Conservation (phyloP, 2,797 vertebrate genomes). For the Diplodus sargus region DNA sequence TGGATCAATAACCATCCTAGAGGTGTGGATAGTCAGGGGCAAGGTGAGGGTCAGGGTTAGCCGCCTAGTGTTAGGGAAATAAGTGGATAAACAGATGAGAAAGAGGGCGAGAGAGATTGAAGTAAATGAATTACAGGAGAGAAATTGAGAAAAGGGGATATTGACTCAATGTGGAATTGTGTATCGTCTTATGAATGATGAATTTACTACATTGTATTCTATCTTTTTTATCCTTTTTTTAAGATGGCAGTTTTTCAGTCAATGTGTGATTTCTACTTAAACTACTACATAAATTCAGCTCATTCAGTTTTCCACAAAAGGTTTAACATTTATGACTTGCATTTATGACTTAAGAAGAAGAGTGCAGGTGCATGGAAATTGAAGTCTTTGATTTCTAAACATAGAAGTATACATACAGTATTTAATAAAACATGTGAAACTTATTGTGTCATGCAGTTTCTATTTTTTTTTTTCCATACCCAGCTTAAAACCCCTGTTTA, state of each 20-base stretch:
- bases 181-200: background rate
- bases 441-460: no score
- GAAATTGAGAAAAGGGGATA: background rate
- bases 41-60: slow-evolving; percentile 79
- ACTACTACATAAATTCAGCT: background rate
- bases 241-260: background rate
- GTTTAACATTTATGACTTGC: no score
- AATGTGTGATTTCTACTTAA: background rate
- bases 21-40: slow-evolving; percentile 68
- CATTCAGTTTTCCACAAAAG: background rate
- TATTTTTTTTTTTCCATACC: no score
- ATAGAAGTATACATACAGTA: no score
- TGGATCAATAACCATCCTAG: slow-evolving; percentile 79
- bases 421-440: no score
- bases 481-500: no score
- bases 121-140: slow-evolving; percentile 49
- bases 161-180: background rate
- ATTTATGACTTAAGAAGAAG: no score
- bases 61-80: slow-evolving; percentile 63
- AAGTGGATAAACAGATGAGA: slow-evolving; percentile 77
- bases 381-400: no score
- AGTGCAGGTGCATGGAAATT: no score
- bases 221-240: background rate
- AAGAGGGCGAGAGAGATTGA: slow-evolving; percentile 34
- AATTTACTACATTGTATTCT: background rate